Conservation (phyloP, 2,797 vertebrate genomes). For the Harpagifer antarcticus region DNA sequence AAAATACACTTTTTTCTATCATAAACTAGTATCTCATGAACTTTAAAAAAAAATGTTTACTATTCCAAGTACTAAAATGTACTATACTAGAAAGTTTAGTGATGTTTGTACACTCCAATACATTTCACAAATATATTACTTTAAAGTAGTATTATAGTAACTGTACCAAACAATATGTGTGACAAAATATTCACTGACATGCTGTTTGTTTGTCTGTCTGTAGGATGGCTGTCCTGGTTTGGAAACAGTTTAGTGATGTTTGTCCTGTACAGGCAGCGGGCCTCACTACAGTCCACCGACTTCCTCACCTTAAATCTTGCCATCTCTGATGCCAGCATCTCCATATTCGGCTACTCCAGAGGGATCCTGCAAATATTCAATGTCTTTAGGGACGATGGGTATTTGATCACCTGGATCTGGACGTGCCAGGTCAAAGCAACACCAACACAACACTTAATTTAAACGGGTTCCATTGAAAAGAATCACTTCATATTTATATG, state of each 20-base stretch:
- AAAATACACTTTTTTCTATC: background rate
- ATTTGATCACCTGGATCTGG: slow-evolving; percentile 90
- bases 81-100: background rate
- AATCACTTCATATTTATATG: background rate
- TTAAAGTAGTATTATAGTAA: too few species aligned
- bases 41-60: too few species aligned
- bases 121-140: too few species aligned
- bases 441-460: background rate
- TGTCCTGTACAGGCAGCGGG: slow-evolving; percentile 88
- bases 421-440: slow-evolving; percentile 88
- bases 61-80: background rate
- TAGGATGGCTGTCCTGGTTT: slow-evolving; percentile 93
- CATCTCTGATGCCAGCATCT: slow-evolving; percentile 90
- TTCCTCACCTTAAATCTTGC: slow-evolving; percentile 91
- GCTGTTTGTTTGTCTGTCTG: slow-evolving; percentile 51
- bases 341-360: slow-evolving; percentile 89
- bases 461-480: background rate
- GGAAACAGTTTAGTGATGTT: slow-evolving; percentile 92
- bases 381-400: slow-evolving; percentile 89
- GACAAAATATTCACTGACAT: background rate
- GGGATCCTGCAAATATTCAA: slow-evolving; percentile 92
- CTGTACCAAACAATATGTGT: background rate
- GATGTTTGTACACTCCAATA: too few species aligned
- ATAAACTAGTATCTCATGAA: too few species aligned
- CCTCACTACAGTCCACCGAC: slow-evolving; percentile 87